These are phyloP conservation scores for Ranitomeya variabilis DNA, from an alignment of 2,113 vertebrate species.

Conservation along the genomic window DNA sequence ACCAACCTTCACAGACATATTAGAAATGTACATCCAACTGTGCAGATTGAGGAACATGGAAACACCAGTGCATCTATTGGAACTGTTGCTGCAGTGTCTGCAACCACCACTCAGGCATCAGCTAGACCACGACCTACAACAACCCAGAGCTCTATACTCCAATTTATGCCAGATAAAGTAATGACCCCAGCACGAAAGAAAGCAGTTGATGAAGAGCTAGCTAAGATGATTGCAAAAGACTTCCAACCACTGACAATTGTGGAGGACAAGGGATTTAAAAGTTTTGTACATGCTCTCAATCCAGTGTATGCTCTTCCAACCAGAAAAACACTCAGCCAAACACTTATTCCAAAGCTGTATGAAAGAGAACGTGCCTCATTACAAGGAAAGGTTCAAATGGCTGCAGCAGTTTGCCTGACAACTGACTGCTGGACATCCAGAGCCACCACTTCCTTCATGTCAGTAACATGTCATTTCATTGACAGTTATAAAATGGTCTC, in stretches of 20 bases:
- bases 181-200: neutral
- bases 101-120: neutral
- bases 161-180: too few species aligned
- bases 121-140: neutral
- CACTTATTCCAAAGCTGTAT: neutral
- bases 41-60: neutral
- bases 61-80: neutral
- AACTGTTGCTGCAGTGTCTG: neutral
- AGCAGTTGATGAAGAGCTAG: neutral
- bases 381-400: neutral
- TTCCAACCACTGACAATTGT: neutral
- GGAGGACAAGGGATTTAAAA: slow-evolving; percentile 1
- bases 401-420: neutral
- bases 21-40: neutral
- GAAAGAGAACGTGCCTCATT: neutral
- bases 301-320: neutral
- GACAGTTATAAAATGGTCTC: too few species aligned
- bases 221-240: neutral
- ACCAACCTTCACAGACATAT: neutral
- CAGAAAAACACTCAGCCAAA: neutral
- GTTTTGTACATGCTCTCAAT: neutral
- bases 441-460: too few species aligned
- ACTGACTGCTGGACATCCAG: neutral
- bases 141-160: neutral
- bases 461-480: too few species aligned